Evolutionary conservation across 2,888 invertebrate genomes (phyloP).

Genomic region (Pseudococcus viburni): DNA sequence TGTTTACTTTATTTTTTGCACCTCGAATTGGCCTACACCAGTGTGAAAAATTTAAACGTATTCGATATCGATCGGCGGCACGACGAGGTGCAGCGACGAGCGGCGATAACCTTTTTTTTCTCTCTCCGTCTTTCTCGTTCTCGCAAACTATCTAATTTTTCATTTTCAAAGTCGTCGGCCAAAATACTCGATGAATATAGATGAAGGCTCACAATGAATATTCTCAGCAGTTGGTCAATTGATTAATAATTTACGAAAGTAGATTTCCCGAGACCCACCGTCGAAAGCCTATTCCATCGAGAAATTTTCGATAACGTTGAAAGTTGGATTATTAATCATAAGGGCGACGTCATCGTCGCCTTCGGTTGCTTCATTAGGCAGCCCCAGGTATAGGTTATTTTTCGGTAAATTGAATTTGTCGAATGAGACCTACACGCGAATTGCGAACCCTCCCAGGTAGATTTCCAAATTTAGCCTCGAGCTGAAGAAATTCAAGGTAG

Average conservation of each 20-base stretch:
- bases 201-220: not conserved
- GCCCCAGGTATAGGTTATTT: not conserved
- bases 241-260: not conserved
- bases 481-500: not conserved
- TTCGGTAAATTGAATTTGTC: not conserved
- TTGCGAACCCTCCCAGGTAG: not conserved
- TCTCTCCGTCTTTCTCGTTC: not conserved
- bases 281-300: not conserved
- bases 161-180: constrained; percentile 4
- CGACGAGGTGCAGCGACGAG: constrained; percentile 5
- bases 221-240: constrained; percentile 3
- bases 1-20: constrained; percentile 14
- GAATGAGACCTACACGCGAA: not conserved
- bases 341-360: not conserved
- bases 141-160: not conserved
- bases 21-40: not conserved
- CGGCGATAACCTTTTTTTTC: not conserved
- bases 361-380: not conserved
- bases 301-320: not conserved
- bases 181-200: not conserved
- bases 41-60: constrained; percentile 7
- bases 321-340: constrained; percentile 7
- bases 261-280: not conserved
- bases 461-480: not conserved
- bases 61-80: constrained; percentile 7